Evolutionary conservation across 2,888 invertebrate genomes (phyloP), one percentile per base, ranked within the genome.

Genomic region (Teleiodes luculella): DNA sequence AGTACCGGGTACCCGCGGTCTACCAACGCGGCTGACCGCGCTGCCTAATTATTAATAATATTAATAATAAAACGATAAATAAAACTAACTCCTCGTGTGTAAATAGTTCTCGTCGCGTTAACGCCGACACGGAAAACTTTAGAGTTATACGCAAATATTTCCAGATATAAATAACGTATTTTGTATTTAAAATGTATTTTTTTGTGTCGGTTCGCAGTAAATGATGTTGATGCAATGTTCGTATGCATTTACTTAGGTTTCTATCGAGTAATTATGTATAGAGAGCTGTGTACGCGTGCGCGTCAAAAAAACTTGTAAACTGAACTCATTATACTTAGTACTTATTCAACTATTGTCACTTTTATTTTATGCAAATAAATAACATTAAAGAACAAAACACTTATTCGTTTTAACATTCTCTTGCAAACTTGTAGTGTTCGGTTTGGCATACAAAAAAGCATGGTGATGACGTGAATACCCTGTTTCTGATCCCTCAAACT

Each of bases 221-320:
- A 62, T 55, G 48, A 53, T 62, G 58, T 62, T 61, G 63, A 64
- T 66, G 65, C 62, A 62, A 60, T 58, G 60, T 66, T 66, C 62
- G 64, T 65, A 65, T 66, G 72, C 70, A 71, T 70, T 71, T 67
- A 66, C 62, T 63, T 64, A 65, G 63, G 63, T 60, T 65, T 65
- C 66, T 68, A 66, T 67, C 59, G 63, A 63, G 57, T 62, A 63
- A 65, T 66, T 64, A 62, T 66, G 66, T 65, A 28, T 4, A 18
- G 47, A 11, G 47, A 14, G 31, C 13, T 18, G 18, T 11, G 18
- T 11, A 31, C 37, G 13, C 13, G 28, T 7, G 35, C 18, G 64
- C 58, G 66, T 35, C 24, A 24, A 24, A 24, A 4, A 6, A 24
- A 24, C 24, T 24, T 24, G 6, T 24, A 24, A n/a, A n/a, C n/a